Evolutionary conservation across 2,113 vertebrate genomes (phyloP), one percentile per base, ranked within the genome.

Genomic region (Xyliphius kryptos): DNA sequence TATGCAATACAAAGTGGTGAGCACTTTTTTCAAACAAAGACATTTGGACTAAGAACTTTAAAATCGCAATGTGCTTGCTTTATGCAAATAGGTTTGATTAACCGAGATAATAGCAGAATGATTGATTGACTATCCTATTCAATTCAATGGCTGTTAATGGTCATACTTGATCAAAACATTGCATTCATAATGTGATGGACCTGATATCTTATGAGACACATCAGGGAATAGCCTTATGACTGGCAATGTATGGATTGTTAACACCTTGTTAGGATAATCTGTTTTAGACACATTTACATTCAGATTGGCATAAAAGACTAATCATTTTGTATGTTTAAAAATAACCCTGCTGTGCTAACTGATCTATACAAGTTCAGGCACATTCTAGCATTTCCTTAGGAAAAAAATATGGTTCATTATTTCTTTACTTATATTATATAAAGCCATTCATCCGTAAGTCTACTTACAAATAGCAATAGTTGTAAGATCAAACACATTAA

Each of bases 51-150:
- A 12, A 55, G 21, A 47, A 36, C 52, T 11, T 3, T n/a, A 58
- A 2, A 16, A 43, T n/a, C n/a, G n/a, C n/a, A n/a, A n/a, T n/a
- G n/a, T n/a, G 9, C 21, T 51, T 66, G 38, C 38, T 50, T 54
- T 63, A 53, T 63, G 61, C 50, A 44, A 67, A 67, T 46, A 46
- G 17, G 5, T 38, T 44, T 67, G 65, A 67, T 59, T 67, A 60
- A 60, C 21, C 9, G 17, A 41, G 36, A 14, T 13, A 19, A 44
- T 11, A 9, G 13, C 10, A 51, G 21, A 16, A 14, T 67, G 64
- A 53, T 59, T 67, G 38, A 59, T 67, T 19, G 50, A 15, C 21
- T 44, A 6, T 20, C 47, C 16, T 56, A 67, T 43, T 67, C 48
- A 53, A 15, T 32, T 44, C 56, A 60, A 46, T 43, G 40, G 56